Base-by-base conservation (phyloP, 2,888 invertebrate species). In the Cataglyphis rosenhaueri region DNA sequence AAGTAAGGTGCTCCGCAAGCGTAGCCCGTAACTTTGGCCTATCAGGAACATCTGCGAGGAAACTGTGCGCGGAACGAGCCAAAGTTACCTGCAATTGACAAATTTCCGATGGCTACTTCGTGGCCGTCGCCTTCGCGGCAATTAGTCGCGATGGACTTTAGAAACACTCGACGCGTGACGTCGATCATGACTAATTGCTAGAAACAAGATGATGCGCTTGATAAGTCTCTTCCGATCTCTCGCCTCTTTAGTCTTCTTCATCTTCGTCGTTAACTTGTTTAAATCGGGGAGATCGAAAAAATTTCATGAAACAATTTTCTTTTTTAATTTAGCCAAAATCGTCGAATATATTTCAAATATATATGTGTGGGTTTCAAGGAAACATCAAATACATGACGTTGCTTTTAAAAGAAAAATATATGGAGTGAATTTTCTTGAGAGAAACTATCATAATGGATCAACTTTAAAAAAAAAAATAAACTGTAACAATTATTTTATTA, bases 41-140 rank as follows among this genome's bases (percentile, higher is more conserved):
- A 87, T 89, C 89, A 88, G 82, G 85, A 89, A 87, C 89, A 89
- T 89, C 89, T 89, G 89, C 78, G 87, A 87, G 84, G 87, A 83
- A 81, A 84, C 79, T 81, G 85, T 78, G 83, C 81, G 71, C 71
- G 74, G 82, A 85, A 85, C 86, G 87, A 79, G 78, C 83, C 87
- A 65, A 64, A 84, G 84, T 86, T 85, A 86, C 89, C 88, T 89
- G 89, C 87, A 88, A 89, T 89, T 89, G 89, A 89, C 89, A 89
- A 89, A 89, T 89, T 89, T 89, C 89, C 89, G 85, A 89, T 89
- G 89, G 89, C 87, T 62, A 88, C 85, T 89, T 84, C 88, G 84
- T 82, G 89, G 85, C 86, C 76, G 84, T 85, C 83, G 84, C 86
- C 84, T 89, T 89, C 89, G 52, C 82, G 84, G 87, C 89, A 89